Conservation (phyloP, 2,888 invertebrate species). For the Plagiodera versicolora region DNA sequence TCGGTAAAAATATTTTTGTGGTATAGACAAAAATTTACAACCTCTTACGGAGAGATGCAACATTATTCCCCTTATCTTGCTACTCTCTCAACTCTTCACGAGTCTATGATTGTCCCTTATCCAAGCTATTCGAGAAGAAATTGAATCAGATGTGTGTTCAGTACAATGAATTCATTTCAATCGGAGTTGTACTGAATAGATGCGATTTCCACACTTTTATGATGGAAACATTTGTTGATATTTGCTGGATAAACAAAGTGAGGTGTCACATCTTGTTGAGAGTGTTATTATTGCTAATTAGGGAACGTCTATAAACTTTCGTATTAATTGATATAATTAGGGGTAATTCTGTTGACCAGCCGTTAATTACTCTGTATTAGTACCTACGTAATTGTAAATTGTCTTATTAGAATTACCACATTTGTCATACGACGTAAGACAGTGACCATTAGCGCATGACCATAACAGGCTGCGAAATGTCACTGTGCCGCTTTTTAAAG, state of each 20-base stretch:
- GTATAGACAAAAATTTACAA: too few species aligned
- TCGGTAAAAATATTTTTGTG: too few species aligned
- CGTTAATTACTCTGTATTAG: constrained; percentile 44
- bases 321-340: constrained; percentile 52
- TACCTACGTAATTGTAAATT: constrained; percentile 47
- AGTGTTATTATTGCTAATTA: constrained; percentile 46
- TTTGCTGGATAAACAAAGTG: not conserved
- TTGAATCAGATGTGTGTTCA: too few species aligned
- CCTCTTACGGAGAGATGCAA: too few species aligned
- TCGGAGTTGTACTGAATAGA: too few species aligned
- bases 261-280: constrained; percentile 10
- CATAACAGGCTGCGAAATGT: constrained; percentile 46
- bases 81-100: too few species aligned
- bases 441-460: constrained; percentile 42
- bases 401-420: constrained; percentile 48
- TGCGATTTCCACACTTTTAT: not conserved
- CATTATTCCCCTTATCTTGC: too few species aligned
- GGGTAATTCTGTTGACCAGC: constrained; percentile 45
- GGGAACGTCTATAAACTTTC: constrained; percentile 44
- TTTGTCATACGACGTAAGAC: constrained; percentile 47
- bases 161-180: too few species aligned
- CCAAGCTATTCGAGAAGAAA: too few species aligned
- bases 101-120: too few species aligned
- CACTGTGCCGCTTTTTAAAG: constrained; percentile 45
- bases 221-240: not conserved